Evolutionary conservation across 1,140 invertebrate genomes (phyloP).

Genomic region (Spodoptera frugiperda): DNA sequence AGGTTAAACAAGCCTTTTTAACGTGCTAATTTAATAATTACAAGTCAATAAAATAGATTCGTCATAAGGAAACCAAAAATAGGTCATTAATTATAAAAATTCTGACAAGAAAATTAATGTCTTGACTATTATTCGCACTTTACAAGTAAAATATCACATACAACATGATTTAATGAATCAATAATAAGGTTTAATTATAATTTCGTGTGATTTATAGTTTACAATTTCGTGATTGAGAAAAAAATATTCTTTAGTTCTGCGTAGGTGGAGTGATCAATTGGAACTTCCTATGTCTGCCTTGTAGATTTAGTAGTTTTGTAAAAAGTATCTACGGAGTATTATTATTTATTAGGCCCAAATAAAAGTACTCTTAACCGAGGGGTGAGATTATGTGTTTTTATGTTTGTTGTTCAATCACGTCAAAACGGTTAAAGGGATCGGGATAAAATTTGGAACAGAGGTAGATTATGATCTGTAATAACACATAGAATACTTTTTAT

Average conservation of each 20-base stretch:
- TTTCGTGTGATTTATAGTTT: constrained; percentile 7
- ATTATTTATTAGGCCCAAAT: too few relatives aligned
- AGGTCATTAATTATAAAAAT: constrained; percentile 5
- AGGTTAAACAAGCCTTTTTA: too few relatives aligned
- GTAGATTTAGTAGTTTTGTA: too few relatives aligned
- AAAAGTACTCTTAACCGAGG: too few relatives aligned
- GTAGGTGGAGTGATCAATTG: not conserved
- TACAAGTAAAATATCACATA: not conserved
- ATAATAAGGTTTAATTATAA: constrained; percentile 14
- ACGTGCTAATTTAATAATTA: too few relatives aligned
- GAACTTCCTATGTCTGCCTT: too few relatives aligned
- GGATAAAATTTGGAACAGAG: too few relatives aligned
- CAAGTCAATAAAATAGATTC: not conserved
- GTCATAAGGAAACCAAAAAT: constrained; percentile 14
- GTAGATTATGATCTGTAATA: too few relatives aligned
- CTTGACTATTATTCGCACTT: constrained; percentile 9
- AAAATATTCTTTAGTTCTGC: not conserved
- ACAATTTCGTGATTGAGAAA: not conserved
- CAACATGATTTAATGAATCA: constrained; percentile 17
- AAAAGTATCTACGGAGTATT: not conserved
- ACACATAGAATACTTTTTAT: too few relatives aligned
- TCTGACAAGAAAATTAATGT: constrained; percentile 13
- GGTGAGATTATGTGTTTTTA: too few relatives aligned
- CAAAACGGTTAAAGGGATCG: too few relatives aligned
- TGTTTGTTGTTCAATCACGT: too few relatives aligned